phyloP scores from a whole-genome alignment of 2,888 invertebrate species.

The Keiferia lycopersicella region DNA sequence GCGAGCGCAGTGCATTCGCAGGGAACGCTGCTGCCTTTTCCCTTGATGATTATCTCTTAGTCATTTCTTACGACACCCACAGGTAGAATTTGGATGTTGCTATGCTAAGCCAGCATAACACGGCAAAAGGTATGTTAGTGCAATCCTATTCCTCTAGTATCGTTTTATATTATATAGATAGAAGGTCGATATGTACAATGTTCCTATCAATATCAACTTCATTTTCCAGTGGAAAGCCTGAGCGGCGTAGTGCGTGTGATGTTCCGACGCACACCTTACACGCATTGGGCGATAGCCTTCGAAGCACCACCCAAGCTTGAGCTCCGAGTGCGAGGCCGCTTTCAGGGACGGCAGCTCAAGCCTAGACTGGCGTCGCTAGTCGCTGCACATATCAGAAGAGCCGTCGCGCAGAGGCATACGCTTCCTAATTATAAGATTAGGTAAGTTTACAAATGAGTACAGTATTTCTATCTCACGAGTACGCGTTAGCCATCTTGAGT shows the following conservation, averaged over 20 bases:
- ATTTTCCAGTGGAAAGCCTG: slow-evolving; percentile 87
- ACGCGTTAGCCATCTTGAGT: too few relatives aligned
- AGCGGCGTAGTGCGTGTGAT: slow-evolving; percentile 92
- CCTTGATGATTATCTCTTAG: too few relatives aligned
- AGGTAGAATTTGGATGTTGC: too few relatives aligned
- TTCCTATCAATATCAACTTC: neutral
- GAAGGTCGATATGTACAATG: neutral
- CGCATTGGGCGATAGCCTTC: slow-evolving; percentile 97
- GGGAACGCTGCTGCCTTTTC: too few relatives aligned
- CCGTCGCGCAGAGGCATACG: slow-evolving; percentile 95
- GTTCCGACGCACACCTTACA: slow-evolving; percentile 94
- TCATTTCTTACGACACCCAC: too few relatives aligned
- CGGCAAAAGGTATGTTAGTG: too few relatives aligned
- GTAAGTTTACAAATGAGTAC: slow-evolving; percentile 59
- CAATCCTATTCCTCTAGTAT: too few relatives aligned
- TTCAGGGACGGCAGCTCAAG: slow-evolving; percentile 95
- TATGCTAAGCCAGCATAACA: too few relatives aligned
- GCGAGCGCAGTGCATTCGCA: too few relatives aligned
- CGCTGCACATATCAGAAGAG: slow-evolving; percentile 93
- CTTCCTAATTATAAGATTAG: slow-evolving; percentile 95
- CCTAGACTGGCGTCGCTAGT: slow-evolving; percentile 94
- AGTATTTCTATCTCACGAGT: too few relatives aligned
- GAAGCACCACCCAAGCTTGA: slow-evolving; percentile 93
- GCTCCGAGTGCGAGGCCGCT: slow-evolving; percentile 93
- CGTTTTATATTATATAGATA: too few relatives aligned